Base-by-base conservation (phyloP, 2,113 vertebrate species). In the Mesembrinibis cayennensis region DNA sequence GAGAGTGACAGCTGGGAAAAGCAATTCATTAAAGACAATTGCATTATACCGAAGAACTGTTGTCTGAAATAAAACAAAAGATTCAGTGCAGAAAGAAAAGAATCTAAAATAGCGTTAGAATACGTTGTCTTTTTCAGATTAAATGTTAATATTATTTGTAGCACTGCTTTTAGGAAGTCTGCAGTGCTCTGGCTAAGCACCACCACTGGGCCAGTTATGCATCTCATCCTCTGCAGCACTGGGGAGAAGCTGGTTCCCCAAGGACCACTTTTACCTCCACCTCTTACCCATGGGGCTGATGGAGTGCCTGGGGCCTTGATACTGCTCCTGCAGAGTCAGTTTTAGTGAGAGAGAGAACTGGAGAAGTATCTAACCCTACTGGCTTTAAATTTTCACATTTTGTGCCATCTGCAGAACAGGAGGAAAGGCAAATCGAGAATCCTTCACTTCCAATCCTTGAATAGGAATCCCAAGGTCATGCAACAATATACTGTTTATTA, bases 181-280 rank as follows among this genome's bases (percentile, higher is more conserved):
- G 44, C 56, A 27, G 44, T 76, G 40, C 69, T 69, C 36, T 87
- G 73, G 18, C 16, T 65, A 10, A 72, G 36, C 30, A 82, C 18
- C 23, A 27, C 10, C 0, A 0, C 47, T 49, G 42, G 42, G 18
- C 17, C 7, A 3, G 56, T 74, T 71, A 71, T 32, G 6, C 22
- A 20, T 49, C 27, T 76, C 47, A 42, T 82, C 45, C 21, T 71
- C 56, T 71, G 47, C 65, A 91, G 61, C 42, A 47, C 18, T 0
- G 0, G 4, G 20, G 42, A 7, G 10, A 80, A 74, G 47, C 16
- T 0, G 0, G 7, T 56, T 84, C 56, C 34, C 18, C 29, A 58
- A 21, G 19, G 49, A 34, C 25, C 49, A 25, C 17, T 20, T 59
- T 76, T 61, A 38, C 30, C 27, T 82, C 38, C 22, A 50, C 14